Evolutionary conservation across 2,888 invertebrate genomes (phyloP), one percentile per base, ranked within the genome.

Genomic region (Lydus trimaculatus): DNA sequence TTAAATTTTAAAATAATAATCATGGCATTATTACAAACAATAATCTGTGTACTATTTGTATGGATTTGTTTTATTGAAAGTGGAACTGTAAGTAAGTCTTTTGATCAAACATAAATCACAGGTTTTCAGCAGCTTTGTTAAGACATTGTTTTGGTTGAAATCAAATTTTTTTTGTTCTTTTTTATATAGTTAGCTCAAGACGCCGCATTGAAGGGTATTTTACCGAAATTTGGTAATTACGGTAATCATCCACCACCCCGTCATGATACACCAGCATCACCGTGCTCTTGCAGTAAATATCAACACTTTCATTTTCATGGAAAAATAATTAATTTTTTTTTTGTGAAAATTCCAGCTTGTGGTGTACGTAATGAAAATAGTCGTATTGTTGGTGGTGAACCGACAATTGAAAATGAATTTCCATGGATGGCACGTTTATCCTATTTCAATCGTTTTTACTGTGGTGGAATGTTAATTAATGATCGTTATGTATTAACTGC

Each of bases 391-490:
- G 95, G 94, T 1, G 96, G 96, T 0, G 89, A 89, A 64, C 91
- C 92, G 20, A 90, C 95, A 0, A 89, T 89, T 43, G 86, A 90
- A 77, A 93, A 94, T 81, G 94, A 95, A 84, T 95, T 93, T 83
- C 96, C 96, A 6, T 96, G 96, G 96, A 94, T 96, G 90, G 95
- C 91, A 17, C 89, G 94, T 64, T 87, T 96, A 61, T 92, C 93
- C 3, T 96, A 96, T 86, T 92, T 95, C 85, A 94, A 94, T 84
- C 89, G 93, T 79, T 96, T 96, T 87, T 96, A 96, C 85, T 96
- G 96, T 80, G 96, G 95, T 15, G 95, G 94, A 59, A 93, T 94
- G 86, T 87, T 95, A 72, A 93, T 96, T 84, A 95, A 94, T 80
- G 95, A 96, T 85, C 89, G 93, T 85, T 96, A 95, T 79, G 95